phyloP scores from a whole-genome alignment of 2,797 vertebrate genomes.

The Mustela erminea region DNA sequence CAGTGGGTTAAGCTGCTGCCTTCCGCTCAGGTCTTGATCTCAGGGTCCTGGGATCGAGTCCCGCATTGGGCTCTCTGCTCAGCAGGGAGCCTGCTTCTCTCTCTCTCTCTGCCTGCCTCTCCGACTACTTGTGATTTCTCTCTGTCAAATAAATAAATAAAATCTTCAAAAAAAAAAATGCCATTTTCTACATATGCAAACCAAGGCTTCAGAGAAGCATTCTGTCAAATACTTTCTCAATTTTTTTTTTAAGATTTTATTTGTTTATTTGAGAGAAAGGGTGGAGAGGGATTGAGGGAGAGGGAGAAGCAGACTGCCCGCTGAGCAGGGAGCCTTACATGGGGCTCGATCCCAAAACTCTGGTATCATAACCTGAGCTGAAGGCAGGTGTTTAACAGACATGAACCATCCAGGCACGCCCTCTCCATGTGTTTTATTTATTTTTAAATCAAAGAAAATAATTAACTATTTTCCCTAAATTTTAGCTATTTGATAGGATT shows the following conservation, averaged over 20 bases:
- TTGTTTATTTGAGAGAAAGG: not conserved
- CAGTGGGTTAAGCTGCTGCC: too few relatives aligned
- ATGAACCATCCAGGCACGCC: not conserved
- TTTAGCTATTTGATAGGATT: not conserved
- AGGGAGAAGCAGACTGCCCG: not conserved
- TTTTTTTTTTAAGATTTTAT: not conserved
- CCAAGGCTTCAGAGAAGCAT: not conserved
- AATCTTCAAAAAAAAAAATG: too few relatives aligned
- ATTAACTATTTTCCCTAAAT: not conserved
- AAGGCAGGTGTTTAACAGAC: not conserved
- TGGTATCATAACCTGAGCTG: not conserved
- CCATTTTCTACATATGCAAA: not conserved
- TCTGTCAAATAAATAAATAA: too few relatives aligned
- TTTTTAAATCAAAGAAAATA: not conserved
- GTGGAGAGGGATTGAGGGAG: not conserved
- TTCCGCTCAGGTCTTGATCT: too few relatives aligned
- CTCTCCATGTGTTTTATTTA: not conserved
- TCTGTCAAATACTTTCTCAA: not conserved
- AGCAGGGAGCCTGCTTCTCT: too few relatives aligned
- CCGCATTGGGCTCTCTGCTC: too few relatives aligned
- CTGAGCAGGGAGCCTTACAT: not conserved
- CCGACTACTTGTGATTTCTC: too few relatives aligned
- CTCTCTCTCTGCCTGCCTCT: too few relatives aligned
- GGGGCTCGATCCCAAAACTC: not conserved
- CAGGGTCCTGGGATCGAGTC: too few relatives aligned